Percentiles rank a stretch among this genome's conserved stretches.
These are phyloP conservation scores for Urophycis tenuis DNA, from an alignment of 2,797 vertebrate species.

Conservation along the genomic window DNA sequence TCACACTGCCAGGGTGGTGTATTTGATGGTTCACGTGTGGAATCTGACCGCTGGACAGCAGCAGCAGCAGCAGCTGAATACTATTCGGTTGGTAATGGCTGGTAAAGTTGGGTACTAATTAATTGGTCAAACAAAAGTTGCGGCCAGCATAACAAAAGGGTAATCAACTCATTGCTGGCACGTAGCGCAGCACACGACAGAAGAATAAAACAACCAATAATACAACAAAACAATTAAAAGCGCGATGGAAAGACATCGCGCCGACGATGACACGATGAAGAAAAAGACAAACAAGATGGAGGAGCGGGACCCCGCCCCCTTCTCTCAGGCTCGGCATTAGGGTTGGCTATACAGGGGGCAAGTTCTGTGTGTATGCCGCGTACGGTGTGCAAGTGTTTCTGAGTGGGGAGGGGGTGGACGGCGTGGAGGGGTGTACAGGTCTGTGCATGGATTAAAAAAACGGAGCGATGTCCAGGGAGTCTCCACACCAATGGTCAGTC, in stretches of 20 bases:
- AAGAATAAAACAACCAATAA: neutral
- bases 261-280: neutral
- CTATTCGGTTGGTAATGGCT: neutral
- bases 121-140: neutral
- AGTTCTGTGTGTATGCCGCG: neutral
- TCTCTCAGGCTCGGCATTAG: neutral
- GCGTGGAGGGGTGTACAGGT: conserved; percentile 32
- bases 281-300: neutral
- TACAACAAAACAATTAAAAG: neutral
- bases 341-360: neutral
- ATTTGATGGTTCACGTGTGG: neutral
- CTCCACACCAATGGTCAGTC: conserved; percentile 49
- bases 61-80: neutral
- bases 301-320: neutral
- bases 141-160: too few relatives aligned
- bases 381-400: conserved; percentile 9
- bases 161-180: neutral
- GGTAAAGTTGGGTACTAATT: neutral
- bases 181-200: neutral
- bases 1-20: neutral
- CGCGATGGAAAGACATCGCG: neutral
- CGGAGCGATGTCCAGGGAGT: conserved; percentile 25
- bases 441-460: conserved; percentile 29
- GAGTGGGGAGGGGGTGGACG: conserved; percentile 8
- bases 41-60: neutral